Conservation (phyloP, 1,140 invertebrate species). For the Hormaphis cornu region DNA sequence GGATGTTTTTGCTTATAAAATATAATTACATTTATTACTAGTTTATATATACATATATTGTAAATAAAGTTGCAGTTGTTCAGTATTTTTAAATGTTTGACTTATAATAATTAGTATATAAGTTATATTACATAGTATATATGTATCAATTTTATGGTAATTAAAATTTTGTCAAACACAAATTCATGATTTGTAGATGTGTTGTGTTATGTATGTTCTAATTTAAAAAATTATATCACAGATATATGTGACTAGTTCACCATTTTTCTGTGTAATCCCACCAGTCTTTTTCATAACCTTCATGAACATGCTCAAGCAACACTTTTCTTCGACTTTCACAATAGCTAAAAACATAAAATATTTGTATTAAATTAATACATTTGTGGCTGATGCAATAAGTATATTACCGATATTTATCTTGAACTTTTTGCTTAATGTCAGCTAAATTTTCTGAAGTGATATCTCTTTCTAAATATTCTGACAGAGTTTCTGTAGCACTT, state of each 20-base stretch:
- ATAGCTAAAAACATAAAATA: constrained; percentile 59
- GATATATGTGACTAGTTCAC: constrained; percentile 30
- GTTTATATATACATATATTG: not conserved
- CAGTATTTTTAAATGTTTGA: constrained; percentile 13
- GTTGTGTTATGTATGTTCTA: constrained; percentile 5
- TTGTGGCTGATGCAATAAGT: not conserved
- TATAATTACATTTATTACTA: constrained; percentile 12
- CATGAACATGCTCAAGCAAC: constrained; percentile 90
- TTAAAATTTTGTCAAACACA: constrained; percentile 8
- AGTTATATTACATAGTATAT: not conserved
- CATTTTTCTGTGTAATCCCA: constrained; percentile 85
- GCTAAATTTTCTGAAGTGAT: constrained; percentile 95
- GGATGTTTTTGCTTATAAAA: constrained; percentile 5
- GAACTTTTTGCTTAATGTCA: constrained; percentile 98
- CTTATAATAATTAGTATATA: constrained; percentile 13
- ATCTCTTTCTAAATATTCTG: constrained; percentile 95
- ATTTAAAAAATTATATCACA: constrained; percentile 19
- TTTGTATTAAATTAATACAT: not conserved
- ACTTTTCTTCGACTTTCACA: constrained; percentile 92
- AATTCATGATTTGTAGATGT: constrained; percentile 1
- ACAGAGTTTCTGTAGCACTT: constrained; percentile 90
- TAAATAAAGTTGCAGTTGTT: constrained; percentile 28
- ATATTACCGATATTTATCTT: constrained; percentile 91
- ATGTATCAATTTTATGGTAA: not conserved
- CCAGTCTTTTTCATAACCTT: constrained; percentile 97